These are phyloP conservation scores for Pampusana beccarii DNA, from an alignment of 2,113 vertebrate species.

Conservation along the genomic window DNA sequence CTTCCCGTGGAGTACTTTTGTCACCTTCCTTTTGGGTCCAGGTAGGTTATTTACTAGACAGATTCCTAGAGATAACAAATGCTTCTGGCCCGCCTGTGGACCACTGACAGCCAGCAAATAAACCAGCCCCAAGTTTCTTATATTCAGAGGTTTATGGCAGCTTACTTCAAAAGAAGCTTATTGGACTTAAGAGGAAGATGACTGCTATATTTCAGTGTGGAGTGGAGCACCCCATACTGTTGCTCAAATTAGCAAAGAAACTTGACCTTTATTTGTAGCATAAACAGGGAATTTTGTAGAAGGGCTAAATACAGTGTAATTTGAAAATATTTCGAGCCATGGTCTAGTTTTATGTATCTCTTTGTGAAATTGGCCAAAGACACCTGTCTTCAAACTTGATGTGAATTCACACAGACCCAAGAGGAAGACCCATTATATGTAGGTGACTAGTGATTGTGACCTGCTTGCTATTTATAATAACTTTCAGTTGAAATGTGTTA, in stretches of 20 bases:
- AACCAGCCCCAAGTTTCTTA: neutral
- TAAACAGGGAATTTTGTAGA: neutral
- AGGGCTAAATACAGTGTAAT: neutral
- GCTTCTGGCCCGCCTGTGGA: neutral
- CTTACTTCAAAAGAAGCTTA: neutral
- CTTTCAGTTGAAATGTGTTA: neutral
- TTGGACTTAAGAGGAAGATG: neutral
- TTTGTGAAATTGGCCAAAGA: neutral
- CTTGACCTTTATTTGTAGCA: neutral
- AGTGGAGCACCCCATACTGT: neutral
- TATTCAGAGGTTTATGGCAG: neutral
- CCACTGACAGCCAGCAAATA: neutral
- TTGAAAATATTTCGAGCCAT: neutral
- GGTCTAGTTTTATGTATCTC: neutral
- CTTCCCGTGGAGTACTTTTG: neutral
- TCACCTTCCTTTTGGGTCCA: neutral
- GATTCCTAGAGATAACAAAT: neutral
- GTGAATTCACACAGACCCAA: neutral
- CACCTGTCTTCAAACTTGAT: neutral
- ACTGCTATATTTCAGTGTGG: neutral
- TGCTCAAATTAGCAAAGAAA: neutral
- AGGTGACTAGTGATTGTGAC: neutral
- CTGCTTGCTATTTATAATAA: neutral
- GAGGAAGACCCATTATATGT: neutral
- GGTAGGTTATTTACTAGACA: neutral